Percentiles rank a stretch among this genome's conserved stretches.
These are phyloP conservation scores for Hypotaenidia philippensis DNA, from an alignment of 2,797 vertebrate species.

Conservation along the genomic window DNA sequence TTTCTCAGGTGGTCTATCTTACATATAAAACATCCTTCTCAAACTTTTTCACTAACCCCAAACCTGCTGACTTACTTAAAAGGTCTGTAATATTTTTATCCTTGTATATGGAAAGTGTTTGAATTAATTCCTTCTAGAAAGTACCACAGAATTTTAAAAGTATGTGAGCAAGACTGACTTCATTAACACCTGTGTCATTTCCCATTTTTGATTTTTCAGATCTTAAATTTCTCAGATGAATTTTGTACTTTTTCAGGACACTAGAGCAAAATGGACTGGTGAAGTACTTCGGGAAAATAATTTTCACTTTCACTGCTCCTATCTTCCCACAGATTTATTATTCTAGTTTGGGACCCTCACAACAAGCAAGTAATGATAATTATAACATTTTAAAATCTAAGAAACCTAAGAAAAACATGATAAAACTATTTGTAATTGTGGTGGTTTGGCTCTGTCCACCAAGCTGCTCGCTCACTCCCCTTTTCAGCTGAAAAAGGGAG, in stretches of 20 bases:
- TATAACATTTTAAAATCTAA: not conserved
- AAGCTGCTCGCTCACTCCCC: no score
- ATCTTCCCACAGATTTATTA: not conserved
- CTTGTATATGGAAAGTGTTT: not conserved
- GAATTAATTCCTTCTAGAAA: not conserved
- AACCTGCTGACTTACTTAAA: not conserved
- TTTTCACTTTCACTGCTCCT: not conserved
- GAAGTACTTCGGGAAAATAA: not conserved
- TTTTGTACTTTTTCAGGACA: not conserved
- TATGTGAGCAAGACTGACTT: not conserved
- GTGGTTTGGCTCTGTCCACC: no score
- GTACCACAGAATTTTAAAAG: not conserved
- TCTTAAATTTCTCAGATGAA: not conserved
- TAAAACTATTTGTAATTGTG: not conserved
- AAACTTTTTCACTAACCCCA: not conserved
- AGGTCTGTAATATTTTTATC: not conserved
- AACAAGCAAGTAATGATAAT: accelerated
- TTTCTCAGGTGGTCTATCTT: not conserved
- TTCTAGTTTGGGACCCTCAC: not conserved
- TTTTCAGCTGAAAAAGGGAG: no score
- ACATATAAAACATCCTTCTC: not conserved
- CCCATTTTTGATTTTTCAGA: not conserved
- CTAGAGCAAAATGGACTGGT: not conserved
- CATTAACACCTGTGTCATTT: not conserved
- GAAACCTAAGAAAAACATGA: no score